Evolutionary conservation across 2,888 invertebrate species (phyloP).

Genomic region (Perdita meconis): DNA sequence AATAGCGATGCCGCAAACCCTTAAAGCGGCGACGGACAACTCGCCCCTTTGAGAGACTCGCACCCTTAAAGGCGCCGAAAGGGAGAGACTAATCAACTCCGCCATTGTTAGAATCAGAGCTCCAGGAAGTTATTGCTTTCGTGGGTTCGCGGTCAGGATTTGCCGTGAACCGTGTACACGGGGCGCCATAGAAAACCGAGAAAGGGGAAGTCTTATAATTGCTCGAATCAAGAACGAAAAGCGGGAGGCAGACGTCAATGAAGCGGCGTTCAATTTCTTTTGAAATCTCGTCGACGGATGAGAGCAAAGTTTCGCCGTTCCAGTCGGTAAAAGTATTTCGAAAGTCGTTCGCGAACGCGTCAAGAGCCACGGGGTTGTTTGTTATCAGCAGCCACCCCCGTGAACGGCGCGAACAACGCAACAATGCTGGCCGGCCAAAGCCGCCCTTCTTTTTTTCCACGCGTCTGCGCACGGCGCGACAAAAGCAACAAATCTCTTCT

Average conservation of each 20-base stretch:
- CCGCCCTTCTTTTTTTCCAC: constrained; percentile 34
- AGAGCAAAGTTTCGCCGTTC: background rate
- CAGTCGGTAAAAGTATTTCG: background rate
- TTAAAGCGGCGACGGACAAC: constrained; percentile 42
- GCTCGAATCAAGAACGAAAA: background rate
- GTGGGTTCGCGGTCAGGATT: constrained; percentile 1
- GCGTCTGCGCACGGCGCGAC: constrained; percentile 51
- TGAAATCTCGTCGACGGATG: background rate
- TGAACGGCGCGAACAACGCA: constrained; percentile 10
- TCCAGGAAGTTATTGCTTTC: constrained; percentile 33
- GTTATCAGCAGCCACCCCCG: constrained; percentile 15
- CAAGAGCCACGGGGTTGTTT: constrained; percentile 13
- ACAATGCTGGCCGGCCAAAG: constrained; percentile 48
- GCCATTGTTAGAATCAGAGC: constrained; percentile 48
- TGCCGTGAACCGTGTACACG: background rate
- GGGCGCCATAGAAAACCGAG: background rate
- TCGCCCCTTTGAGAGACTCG: constrained; percentile 36
- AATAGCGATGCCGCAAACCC: constrained; percentile 59
- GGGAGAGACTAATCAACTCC: constrained; percentile 55
- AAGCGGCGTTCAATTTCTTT: too few species aligned
- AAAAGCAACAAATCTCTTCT: constrained; percentile 56
- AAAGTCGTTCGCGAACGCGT: constrained; percentile 2
- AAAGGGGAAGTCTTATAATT: background rate
- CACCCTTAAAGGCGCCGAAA: constrained; percentile 33
- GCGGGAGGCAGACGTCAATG: background rate